Evolutionary conservation across 2,113 vertebrate genomes (phyloP), one percentile per base, ranked within the genome.

Genomic region (Cyanocitta stelleri): DNA sequence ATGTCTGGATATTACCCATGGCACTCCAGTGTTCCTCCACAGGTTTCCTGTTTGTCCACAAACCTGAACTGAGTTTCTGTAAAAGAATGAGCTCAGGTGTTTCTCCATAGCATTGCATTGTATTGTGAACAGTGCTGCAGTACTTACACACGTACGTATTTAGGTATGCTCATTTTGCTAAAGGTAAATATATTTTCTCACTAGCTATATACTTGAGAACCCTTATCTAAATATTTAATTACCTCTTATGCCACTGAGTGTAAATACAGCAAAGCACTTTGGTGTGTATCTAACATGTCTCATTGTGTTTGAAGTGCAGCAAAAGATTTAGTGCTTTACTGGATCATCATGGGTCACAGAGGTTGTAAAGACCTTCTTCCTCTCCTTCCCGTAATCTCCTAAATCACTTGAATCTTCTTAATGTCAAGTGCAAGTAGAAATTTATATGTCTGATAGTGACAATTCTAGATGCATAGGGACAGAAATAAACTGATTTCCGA

Each of bases 211-310:
- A 51, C 77, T 93, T 87, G 73, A 96, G 56, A 87, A 78, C 64
- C 27, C 77, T 95, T 93, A 67, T 72, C 52, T 87, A 89, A 95
- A 93, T 93, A 93, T 89, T 94, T 94, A 93, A 91, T 87, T 95
- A 19, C 56, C 43, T 93, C 81, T 91, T 87, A 48, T 44, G 33
- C 64, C 77, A 51, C 48, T 27, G 46, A 90, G 64, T 90, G 69
- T 94, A 87, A 95, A 77, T 63, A 71, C 14, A 85, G 74, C 17
- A 59, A 87, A 94, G 56, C 64, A 49, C 37, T 91, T 71, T 19
- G 80, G 24, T 56, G 27, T 79, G 13, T 68, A 15, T 63, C 58
- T 90, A 79, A 87, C 29, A 13, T 29, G 8, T 21, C 26, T 85
- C 11, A 18, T 37, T 56, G 63, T 84, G 43, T 75, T 93, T 75